phyloP scores from a whole-genome alignment of 2,113 vertebrate genomes.

The Actenoides lindsayi region DNA sequence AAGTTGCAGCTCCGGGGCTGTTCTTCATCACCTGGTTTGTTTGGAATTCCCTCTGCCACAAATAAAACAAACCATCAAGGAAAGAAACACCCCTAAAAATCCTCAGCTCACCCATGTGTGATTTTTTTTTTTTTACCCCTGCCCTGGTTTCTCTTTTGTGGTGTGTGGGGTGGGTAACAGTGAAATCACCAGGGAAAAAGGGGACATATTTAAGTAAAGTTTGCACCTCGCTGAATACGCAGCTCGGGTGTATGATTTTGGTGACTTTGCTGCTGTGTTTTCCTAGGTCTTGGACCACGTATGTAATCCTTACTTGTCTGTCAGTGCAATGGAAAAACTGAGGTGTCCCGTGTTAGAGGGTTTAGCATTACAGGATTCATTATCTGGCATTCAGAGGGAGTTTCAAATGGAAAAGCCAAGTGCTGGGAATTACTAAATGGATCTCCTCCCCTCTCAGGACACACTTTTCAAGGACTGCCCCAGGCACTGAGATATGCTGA shows the following conservation, averaged over 20 bases:
- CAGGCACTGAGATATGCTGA: not conserved
- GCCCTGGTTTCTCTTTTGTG: not conserved
- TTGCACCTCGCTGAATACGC: not conserved
- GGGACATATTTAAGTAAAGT: too few relatives aligned
- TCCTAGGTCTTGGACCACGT: accelerated
- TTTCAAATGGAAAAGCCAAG: not conserved
- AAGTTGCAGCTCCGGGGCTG: not conserved
- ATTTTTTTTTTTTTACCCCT: not conserved
- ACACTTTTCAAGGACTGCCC: not conserved
- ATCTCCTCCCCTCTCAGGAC: not conserved
- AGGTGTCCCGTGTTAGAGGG: not conserved
- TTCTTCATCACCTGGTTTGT: not conserved
- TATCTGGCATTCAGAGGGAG: not conserved
- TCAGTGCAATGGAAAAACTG: not conserved
- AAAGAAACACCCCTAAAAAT: not conserved
- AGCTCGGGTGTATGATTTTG: not conserved
- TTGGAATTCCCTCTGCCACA: slow-evolving; percentile 14
- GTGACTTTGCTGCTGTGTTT: not conserved
- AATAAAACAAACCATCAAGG: not conserved
- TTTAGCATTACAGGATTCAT: not conserved
- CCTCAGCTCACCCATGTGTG: not conserved
- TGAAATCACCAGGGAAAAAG: not conserved
- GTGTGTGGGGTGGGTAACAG: accelerated
- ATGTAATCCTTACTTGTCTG: not conserved
- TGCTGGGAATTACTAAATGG: not conserved